Percentiles rank a stretch among this genome's conserved stretches.
Conservation (phyloP, 2,797 vertebrate genomes). For the Paedocypris micromegethes region DNA sequence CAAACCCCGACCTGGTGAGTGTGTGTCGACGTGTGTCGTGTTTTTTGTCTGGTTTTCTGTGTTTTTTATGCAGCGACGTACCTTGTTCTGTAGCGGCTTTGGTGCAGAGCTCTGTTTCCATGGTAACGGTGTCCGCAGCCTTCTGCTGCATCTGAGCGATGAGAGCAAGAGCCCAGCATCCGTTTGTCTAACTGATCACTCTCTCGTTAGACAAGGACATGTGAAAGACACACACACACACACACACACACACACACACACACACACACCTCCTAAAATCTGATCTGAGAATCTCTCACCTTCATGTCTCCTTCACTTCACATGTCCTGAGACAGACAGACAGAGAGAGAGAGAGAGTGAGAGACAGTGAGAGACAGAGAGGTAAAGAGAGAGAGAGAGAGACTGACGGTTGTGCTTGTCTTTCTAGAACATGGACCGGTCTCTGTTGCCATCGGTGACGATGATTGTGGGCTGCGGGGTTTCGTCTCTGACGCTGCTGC, state of each 20-base stretch:
- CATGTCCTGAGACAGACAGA: constrained; percentile 68
- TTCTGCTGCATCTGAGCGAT: constrained; percentile 46
- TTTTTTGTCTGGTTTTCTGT: neutral
- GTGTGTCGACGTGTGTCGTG: constrained; percentile 1
- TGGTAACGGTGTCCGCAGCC: constrained; percentile 88
- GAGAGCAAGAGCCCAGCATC: neutral
- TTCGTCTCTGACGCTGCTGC: constrained; percentile 92
- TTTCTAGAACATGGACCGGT: constrained; percentile 90
- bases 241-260: constrained; percentile 25
- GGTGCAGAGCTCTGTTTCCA: constrained; percentile 69
- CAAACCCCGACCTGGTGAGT: constrained; percentile 90
- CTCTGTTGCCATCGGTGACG: constrained; percentile 87
- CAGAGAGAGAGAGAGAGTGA: constrained; percentile 51
- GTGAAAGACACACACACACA: constrained; percentile 30
- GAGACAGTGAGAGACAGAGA: constrained; percentile 33
- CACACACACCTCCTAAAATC: constrained; percentile 1
- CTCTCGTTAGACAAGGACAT: neutral
- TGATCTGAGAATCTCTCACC: constrained; percentile 54
- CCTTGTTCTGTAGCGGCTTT: constrained; percentile 1
- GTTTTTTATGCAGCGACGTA: neutral
- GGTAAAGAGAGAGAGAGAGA: constrained; percentile 12
- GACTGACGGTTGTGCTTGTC: constrained; percentile 38
- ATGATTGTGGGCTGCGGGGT: constrained; percentile 98
- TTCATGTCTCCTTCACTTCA: constrained; percentile 72
- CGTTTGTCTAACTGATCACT: neutral